phyloP scores from a whole-genome alignment of 2,113 vertebrate species.

The Cervus canadensis region DNA sequence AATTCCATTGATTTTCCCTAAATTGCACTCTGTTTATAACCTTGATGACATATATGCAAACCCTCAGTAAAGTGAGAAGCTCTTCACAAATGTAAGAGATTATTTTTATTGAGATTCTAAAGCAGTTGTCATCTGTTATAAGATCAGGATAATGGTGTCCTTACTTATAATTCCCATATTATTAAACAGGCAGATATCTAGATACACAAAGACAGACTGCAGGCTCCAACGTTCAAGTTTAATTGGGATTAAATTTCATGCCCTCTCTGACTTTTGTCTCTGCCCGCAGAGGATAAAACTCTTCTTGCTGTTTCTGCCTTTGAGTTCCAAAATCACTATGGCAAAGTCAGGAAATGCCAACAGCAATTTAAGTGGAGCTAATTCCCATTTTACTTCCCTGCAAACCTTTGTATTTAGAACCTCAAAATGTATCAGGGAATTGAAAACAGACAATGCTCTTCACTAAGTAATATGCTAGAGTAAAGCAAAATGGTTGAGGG shows the following conservation, averaged over 20 bases:
- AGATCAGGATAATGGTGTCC: background rate
- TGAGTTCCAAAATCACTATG: background rate
- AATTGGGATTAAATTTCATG: conserved; percentile 38
- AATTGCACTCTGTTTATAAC: background rate
- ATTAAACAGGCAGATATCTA: background rate
- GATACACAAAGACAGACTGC: background rate
- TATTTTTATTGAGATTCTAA: background rate
- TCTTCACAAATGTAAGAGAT: background rate
- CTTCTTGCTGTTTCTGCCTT: background rate
- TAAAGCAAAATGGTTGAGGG: background rate
- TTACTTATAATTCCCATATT: background rate
- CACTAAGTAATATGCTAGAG: background rate
- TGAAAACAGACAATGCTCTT: background rate
- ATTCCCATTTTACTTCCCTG: background rate
- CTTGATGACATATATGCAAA: background rate
- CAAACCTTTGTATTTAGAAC: background rate
- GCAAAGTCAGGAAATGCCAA: conserved; percentile 15
- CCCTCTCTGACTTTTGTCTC: conserved; percentile 17
- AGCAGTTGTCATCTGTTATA: background rate
- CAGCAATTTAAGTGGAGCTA: conserved; percentile 7
- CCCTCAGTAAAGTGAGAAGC: background rate
- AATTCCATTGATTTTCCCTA: background rate
- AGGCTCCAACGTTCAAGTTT: background rate
- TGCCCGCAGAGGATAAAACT: conserved; percentile 29
- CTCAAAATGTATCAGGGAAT: background rate